Evolutionary conservation across 2,797 vertebrate species (phyloP).

Genomic region (Nannoperca australis): DNA sequence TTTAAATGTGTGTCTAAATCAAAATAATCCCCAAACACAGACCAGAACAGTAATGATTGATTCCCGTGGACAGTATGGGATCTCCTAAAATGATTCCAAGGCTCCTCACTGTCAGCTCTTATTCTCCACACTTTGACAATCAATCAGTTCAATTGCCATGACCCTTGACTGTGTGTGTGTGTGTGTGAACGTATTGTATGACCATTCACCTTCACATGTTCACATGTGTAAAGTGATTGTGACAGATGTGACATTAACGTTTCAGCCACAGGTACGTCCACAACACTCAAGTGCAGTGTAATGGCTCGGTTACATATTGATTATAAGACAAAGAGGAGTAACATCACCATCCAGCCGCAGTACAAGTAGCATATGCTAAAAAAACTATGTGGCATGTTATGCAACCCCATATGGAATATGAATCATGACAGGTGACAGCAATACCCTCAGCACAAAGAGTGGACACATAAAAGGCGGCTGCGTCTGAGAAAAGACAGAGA

Average conservation of each 20-base stretch:
- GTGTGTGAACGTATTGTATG: slow-evolving; percentile 10
- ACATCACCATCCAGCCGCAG: slow-evolving; percentile 11
- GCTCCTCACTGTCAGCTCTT: slow-evolving; percentile 53
- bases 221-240: slow-evolving; percentile 28
- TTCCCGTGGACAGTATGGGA: slow-evolving; percentile 22
- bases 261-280: slow-evolving; percentile 47
- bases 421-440: slow-evolving; percentile 34
- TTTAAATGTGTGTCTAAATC: slow-evolving; percentile 46
- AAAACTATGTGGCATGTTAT: slow-evolving; percentile 19
- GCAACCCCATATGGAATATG: slow-evolving; percentile 16
- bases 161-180: slow-evolving; percentile 53
- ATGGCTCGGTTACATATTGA: slow-evolving; percentile 63
- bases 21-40: slow-evolving; percentile 36
- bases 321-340: slow-evolving; percentile 52
- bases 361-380: not conserved
- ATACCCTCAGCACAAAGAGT: slow-evolving; percentile 12
- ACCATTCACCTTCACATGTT: slow-evolving; percentile 46
- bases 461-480: slow-evolving; percentile 28
- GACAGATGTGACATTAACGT: slow-evolving; percentile 62
- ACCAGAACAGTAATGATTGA: slow-evolving; percentile 41
- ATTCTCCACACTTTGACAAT: slow-evolving; percentile 58
- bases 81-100: slow-evolving; percentile 47
- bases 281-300: slow-evolving; percentile 47
- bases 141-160: slow-evolving; percentile 56
- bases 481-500: slow-evolving; percentile 35